These are phyloP conservation scores for Noctua pronuba DNA, from an alignment of 2,888 invertebrate species.

Conservation along the genomic window DNA sequence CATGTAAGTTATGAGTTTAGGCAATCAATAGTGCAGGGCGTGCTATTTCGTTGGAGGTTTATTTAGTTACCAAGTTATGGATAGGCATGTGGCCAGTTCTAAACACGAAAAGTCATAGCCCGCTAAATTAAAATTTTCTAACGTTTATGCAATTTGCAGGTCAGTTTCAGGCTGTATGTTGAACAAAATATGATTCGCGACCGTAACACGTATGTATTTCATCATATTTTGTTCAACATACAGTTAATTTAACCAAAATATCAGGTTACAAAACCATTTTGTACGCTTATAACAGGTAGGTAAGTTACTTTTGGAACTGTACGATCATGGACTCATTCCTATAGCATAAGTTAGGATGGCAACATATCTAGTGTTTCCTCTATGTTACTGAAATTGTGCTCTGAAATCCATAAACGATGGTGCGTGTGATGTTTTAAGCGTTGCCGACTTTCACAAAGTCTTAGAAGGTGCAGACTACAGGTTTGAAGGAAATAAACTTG, in stretches of 20 bases:
- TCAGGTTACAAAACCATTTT: background rate
- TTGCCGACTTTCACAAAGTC: background rate
- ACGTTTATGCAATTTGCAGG: too few relatives aligned
- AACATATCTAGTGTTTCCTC: background rate
- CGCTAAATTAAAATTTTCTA: too few relatives aligned
- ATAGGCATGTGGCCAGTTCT: background rate
- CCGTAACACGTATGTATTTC: too few relatives aligned
- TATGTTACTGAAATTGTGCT: background rate
- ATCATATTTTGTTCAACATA: too few relatives aligned
- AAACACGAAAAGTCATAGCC: background rate
- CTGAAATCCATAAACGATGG: background rate
- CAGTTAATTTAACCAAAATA: background rate
- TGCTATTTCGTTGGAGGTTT: background rate
- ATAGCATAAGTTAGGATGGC: background rate
- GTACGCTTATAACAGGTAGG: background rate
- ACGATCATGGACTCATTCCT: background rate
- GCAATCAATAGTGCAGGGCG: background rate
- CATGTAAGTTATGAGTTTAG: background rate
- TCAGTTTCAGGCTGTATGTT: too few relatives aligned
- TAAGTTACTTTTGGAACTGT: background rate
- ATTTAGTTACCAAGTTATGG: background rate
- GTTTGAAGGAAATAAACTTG: background rate
- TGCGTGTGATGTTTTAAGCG: background rate
- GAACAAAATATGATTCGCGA: too few relatives aligned
- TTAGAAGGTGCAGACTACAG: background rate